Conservation (phyloP, 2,113 vertebrate genomes). For the Vanacampus margaritifer region DNA sequence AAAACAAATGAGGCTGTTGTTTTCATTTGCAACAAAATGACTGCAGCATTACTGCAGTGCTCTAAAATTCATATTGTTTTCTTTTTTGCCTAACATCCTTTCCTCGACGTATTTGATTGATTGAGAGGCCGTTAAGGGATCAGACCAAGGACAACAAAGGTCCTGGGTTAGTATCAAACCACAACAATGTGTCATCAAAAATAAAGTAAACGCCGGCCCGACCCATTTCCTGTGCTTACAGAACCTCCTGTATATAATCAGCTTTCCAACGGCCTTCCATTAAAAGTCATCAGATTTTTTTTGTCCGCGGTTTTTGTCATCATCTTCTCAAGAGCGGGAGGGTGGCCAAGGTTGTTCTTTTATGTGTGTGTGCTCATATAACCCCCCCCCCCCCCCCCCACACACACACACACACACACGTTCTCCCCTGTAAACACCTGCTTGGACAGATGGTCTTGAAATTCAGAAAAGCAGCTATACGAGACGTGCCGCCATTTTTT, state of each 20-base stretch:
- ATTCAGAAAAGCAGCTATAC: constrained; percentile 23
- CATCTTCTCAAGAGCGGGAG: constrained; percentile 15
- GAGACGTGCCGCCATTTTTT: constrained; percentile 11
- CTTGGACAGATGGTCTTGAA: constrained; percentile 27
- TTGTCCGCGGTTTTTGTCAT: constrained; percentile 31
- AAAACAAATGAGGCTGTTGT: too few species aligned
- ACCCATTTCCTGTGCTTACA: neutral
- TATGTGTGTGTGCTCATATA: constrained; percentile 1
- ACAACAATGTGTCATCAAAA: constrained; percentile 12
- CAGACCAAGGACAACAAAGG: constrained; percentile 8
- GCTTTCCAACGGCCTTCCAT: constrained; percentile 3
- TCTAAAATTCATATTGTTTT: constrained; percentile 5
- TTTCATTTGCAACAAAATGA: neutral
- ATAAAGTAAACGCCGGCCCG: too few species aligned
- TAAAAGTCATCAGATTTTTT: constrained; percentile 32
- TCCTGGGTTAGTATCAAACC: constrained; percentile 13
- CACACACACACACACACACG: constrained; percentile 4
- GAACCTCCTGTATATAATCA: constrained; percentile 7
- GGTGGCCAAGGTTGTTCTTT: constrained; percentile 14
- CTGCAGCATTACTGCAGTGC: constrained; percentile 11
- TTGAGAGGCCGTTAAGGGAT: neutral
- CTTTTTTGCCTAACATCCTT: neutral
- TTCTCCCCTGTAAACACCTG: constrained; percentile 26
- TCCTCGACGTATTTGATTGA: neutral
- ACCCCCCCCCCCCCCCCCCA: too few species aligned